These are phyloP conservation scores for Salminus brasiliensis DNA, from an alignment of 2,113 vertebrate species.

Conservation along the genomic window DNA sequence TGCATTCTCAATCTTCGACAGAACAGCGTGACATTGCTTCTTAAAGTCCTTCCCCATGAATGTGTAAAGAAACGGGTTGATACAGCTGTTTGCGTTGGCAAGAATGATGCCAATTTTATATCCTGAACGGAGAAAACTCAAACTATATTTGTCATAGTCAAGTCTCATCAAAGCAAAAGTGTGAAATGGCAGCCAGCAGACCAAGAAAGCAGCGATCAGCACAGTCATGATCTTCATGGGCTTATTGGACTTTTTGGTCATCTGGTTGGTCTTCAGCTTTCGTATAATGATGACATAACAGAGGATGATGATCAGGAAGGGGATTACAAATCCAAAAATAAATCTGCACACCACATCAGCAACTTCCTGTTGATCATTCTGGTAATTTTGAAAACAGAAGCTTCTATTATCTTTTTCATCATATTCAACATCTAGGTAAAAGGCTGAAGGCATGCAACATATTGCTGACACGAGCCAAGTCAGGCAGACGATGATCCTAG, in stretches of 20 bases:
- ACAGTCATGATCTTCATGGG: constrained; percentile 53
- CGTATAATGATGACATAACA: constrained; percentile 79
- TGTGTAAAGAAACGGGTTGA: constrained; percentile 52
- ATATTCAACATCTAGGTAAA: constrained; percentile 75
- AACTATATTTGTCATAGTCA: constrained; percentile 3
- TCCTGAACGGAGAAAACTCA: neutral
- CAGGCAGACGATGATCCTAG: accelerated
- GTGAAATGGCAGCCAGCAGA: constrained; percentile 86
- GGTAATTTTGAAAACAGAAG: constrained; percentile 81
- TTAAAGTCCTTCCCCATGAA: neutral
- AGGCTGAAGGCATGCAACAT: constrained; percentile 77
- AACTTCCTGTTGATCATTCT: constrained; percentile 49
- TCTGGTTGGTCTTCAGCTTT: constrained; percentile 71
- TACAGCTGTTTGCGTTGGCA: constrained; percentile 78
- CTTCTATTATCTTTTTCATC: neutral
- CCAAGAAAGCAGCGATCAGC: constrained; percentile 79
- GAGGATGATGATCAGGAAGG: constrained; percentile 76
- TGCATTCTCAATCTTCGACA: neutral
- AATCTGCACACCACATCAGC: constrained; percentile 69
- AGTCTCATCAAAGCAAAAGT: constrained; percentile 79
- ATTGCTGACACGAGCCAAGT: constrained; percentile 81
- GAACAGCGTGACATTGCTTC: neutral
- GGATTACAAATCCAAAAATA: constrained; percentile 50
- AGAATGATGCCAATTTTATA: constrained; percentile 50
- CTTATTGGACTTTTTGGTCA: neutral